Conservation (phyloP, 2,113 vertebrate genomes). For the Chaetodon trifascialis region DNA sequence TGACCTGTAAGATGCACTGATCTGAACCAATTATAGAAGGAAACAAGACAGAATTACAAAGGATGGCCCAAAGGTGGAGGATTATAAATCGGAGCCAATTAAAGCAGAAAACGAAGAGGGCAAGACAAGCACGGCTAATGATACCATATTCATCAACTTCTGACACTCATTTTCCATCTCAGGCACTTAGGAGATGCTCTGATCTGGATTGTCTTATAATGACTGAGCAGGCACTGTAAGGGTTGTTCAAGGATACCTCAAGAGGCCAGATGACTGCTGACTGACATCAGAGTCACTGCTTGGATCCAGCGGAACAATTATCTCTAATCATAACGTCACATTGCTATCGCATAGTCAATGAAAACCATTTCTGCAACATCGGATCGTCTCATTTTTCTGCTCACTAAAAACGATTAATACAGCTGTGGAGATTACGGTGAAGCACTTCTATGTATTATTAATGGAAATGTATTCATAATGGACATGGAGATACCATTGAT, state of each 20-base stretch:
- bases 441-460: background rate
- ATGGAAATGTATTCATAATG: background rate
- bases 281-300: background rate
- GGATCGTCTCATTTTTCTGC: background rate
- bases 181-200: slow-evolving; percentile 30
- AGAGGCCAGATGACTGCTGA: slow-evolving; percentile 14
- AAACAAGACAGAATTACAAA: slow-evolving; percentile 44
- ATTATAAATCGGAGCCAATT: slow-evolving; percentile 62
- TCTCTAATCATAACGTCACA: slow-evolving; percentile 1
- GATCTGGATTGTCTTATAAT: slow-evolving; percentile 10
- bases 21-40: slow-evolving; percentile 42
- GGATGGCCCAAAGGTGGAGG: slow-evolving; percentile 48
- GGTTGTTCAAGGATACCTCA: slow-evolving; percentile 38
- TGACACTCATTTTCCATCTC: slow-evolving; percentile 48
- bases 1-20: slow-evolving; percentile 42
- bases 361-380: background rate
- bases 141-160: slow-evolving; percentile 47
- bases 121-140: slow-evolving; percentile 50
- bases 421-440: too few relatives aligned
- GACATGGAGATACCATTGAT: background rate
- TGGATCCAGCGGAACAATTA: background rate
- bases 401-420: background rate
- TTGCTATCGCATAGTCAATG: background rate
- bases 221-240: slow-evolving; percentile 22
- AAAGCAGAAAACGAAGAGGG: slow-evolving; percentile 29